Evolutionary conservation across 1,140 invertebrate genomes (phyloP).

Genomic region (Zaprionus camerounensis): DNA sequence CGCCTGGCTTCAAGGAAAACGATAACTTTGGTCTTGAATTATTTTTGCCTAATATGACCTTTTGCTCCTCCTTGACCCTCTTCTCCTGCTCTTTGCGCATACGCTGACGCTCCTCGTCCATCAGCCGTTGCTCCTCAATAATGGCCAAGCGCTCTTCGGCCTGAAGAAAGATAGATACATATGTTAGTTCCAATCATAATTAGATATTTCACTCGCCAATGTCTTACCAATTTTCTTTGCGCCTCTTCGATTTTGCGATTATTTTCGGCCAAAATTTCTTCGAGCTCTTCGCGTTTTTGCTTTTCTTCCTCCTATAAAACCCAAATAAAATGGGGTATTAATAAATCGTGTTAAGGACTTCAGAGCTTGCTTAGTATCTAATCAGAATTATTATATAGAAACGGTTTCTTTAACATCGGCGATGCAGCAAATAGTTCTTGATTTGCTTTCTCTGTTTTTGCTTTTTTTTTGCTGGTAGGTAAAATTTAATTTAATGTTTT

Average conservation of each 20-base stretch:
- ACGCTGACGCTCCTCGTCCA: constrained; percentile 97
- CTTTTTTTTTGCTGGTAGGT: constrained; percentile 67
- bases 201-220: background rate
- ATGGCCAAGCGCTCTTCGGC: constrained; percentile 98
- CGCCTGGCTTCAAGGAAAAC: constrained; percentile 92
- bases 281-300: constrained; percentile 96
- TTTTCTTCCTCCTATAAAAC: constrained; percentile 96
- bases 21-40: constrained; percentile 98
- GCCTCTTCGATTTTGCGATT: constrained; percentile 98
- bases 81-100: constrained; percentile 96
- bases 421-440: constrained; percentile 46
- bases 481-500: constrained; percentile 69
- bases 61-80: constrained; percentile 96
- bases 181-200: background rate
- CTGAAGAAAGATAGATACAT: constrained; percentile 85
- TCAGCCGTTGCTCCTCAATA: constrained; percentile 97
- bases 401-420: constrained; percentile 70
- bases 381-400: constrained; percentile 59
- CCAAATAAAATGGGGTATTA: constrained; percentile 72
- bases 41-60: constrained; percentile 98
- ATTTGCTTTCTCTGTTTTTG: constrained; percentile 45
- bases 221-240: constrained; percentile 95
- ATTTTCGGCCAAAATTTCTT: constrained; percentile 98
- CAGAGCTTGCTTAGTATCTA: constrained; percentile 63
- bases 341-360: constrained; percentile 45